Conservation (phyloP, 2,797 vertebrate genomes). For the Tapirus indicus region DNA sequence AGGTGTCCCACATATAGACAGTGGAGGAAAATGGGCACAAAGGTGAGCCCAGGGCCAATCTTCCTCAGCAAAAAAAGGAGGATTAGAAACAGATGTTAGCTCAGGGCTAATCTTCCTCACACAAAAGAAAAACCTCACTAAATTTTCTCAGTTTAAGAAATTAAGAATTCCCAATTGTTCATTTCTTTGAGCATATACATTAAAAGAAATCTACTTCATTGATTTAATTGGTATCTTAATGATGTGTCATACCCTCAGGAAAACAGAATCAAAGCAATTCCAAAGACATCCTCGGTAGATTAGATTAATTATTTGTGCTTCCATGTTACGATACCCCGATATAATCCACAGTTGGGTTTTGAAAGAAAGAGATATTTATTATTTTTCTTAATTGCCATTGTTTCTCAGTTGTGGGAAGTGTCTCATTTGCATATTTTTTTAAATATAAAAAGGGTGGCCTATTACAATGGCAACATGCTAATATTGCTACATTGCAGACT, state of each 20-base stretch:
- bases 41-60: no score
- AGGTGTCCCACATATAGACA: no score
- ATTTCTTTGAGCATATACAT: not conserved
- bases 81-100: no score
- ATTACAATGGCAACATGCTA: not conserved
- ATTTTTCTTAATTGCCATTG: slow-evolving; percentile 56
- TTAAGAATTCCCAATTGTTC: slow-evolving; percentile 4
- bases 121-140: not conserved
- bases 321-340: not conserved
- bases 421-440: slow-evolving; percentile 38
- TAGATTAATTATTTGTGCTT: slow-evolving; percentile 67
- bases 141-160: slow-evolving; percentile 16
- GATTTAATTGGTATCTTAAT: slow-evolving; percentile 55
- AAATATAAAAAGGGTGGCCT: not conserved
- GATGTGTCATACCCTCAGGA: slow-evolving; percentile 39
- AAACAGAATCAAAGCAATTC: slow-evolving; percentile 65
- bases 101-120: no score
- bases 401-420: not conserved
- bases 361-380: slow-evolving; percentile 2
- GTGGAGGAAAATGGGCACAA: no score
- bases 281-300: not conserved
- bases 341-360: not conserved
- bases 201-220: slow-evolving; percentile 35
- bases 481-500: slow-evolving; percentile 24
- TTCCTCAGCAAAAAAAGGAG: no score